Percentiles rank a stretch among this genome's conserved stretches.
Evolutionary conservation across 2,888 invertebrate genomes (phyloP).

Genomic region (Abscondita cerata): DNA sequence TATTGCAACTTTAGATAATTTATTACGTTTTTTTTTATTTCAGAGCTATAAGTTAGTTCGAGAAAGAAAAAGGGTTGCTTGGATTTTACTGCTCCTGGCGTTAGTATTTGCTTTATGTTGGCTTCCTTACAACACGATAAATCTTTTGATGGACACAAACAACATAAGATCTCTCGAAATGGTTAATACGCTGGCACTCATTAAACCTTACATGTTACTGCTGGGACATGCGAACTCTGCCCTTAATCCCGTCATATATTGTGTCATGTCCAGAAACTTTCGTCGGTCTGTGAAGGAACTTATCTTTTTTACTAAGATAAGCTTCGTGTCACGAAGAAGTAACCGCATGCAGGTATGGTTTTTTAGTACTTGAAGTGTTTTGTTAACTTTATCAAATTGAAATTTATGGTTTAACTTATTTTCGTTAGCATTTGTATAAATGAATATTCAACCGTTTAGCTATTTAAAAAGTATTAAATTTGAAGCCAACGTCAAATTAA

Average conservation of each 20-base stretch:
- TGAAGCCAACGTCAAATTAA: too few species aligned
- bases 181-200: constrained; percentile 57
- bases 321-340: constrained; percentile 45
- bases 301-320: constrained; percentile 54
- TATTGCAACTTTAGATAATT: too few species aligned
- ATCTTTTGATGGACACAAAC: constrained; percentile 69
- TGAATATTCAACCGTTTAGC: too few species aligned
- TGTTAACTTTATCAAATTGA: too few species aligned
- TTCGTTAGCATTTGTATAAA: too few species aligned
- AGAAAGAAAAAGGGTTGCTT: constrained; percentile 76
- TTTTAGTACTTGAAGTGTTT: constrained; percentile 28
- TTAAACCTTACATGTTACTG: constrained; percentile 70
- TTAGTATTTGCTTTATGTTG: constrained; percentile 79
- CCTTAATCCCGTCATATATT: constrained; percentile 78
- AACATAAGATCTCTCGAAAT: constrained; percentile 45
- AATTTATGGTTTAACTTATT: too few species aligned
- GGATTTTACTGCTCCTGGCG: constrained; percentile 75
- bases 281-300: constrained; percentile 70
- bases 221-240: constrained; percentile 80
- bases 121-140: constrained; percentile 78
- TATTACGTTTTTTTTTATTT: too few species aligned
- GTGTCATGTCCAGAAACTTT: constrained; percentile 77
- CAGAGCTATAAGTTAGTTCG: constrained; percentile 63
- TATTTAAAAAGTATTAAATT: too few species aligned
- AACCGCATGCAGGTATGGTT: constrained; percentile 43